Percentiles rank a stretch among this genome's conserved stretches.
Conservation (phyloP, 2,888 invertebrate species). For the Proisotoma minuta region DNA sequence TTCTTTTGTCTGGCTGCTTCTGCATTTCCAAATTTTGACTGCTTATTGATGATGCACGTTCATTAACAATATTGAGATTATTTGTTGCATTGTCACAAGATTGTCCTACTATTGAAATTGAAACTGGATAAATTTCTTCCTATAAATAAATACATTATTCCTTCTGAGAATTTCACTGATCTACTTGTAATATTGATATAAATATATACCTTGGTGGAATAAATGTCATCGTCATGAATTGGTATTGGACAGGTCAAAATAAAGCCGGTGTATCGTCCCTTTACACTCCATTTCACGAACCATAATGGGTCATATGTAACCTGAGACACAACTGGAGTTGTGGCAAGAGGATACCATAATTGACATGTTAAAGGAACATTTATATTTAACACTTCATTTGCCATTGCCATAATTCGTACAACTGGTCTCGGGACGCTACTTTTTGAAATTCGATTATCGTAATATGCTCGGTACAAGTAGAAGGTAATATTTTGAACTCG, state of each 20-base stretch:
- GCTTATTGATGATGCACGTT: slow-evolving; percentile 60
- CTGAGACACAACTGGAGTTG: not conserved
- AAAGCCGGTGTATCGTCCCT: not conserved
- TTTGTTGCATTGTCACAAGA: slow-evolving; percentile 81
- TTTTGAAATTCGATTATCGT: slow-evolving; percentile 57
- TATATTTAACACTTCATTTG: not conserved
- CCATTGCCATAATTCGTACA: not conserved
- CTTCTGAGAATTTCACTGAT: too few species aligned
- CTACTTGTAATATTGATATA: too few species aligned
- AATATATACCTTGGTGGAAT: too few species aligned
- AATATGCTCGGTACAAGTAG: slow-evolving; percentile 83
- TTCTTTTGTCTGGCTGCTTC: not conserved
- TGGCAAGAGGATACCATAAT: not conserved
- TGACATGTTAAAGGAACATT: not conserved
- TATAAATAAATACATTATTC: too few species aligned
- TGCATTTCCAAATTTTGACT: not conserved
- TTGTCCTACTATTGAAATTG: slow-evolving; percentile 78
- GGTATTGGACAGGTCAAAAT: not conserved
- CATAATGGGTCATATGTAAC: not conserved
- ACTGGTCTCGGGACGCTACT: not conserved
- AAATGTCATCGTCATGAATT: too few species aligned
- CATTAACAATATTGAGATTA: slow-evolving; percentile 75
- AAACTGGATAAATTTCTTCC: slow-evolving; percentile 48
- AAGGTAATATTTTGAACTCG: slow-evolving; percentile 80
- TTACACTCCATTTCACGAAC: not conserved